These are phyloP conservation scores for Ctenopoma multispine DNA, from an alignment of 2,797 vertebrate species.

Conservation along the genomic window DNA sequence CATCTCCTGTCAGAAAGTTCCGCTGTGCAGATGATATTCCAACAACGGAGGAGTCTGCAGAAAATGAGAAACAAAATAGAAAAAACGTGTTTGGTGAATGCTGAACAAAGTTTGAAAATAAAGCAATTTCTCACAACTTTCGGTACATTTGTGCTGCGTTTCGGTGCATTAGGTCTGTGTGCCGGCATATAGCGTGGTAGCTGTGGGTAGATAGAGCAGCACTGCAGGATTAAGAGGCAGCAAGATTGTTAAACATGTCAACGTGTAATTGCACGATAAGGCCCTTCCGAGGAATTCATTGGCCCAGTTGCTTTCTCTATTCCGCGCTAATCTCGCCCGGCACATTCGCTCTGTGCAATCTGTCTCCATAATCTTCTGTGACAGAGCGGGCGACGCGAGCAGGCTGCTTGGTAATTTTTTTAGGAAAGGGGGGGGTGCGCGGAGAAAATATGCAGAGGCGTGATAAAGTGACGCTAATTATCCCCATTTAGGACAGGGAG, in stretches of 20 bases:
- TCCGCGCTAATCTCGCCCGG: conserved; percentile 98
- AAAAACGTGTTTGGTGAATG: conserved; percentile 48
- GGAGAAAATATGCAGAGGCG: conserved; percentile 98
- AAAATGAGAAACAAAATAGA: conserved; percentile 38
- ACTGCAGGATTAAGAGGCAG: conserved; percentile 98
- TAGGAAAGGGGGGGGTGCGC: conserved; percentile 79
- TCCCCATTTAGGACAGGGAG: conserved; percentile 99
- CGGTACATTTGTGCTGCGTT: conserved; percentile 68
- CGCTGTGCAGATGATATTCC: conserved; percentile 61
- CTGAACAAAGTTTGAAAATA: conserved; percentile 75
- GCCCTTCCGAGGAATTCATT: conserved; percentile 99
- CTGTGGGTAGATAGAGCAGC: conserved; percentile 89
- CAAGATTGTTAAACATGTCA: conserved; percentile 99
- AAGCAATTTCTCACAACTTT: conserved; percentile 75
- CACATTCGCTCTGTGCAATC: conserved; percentile 99
- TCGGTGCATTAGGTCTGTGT: conserved; percentile 79
- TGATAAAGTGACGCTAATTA: conserved; percentile 99
- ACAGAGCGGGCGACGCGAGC: conserved; percentile 93
- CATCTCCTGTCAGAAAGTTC: conserved; percentile 62
- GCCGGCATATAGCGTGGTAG: conserved; percentile 68
- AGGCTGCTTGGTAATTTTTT: conserved; percentile 83
- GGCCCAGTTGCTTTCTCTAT: conserved; percentile 99
- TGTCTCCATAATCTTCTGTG: conserved; percentile 99
- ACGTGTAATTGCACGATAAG: conserved; percentile 99
- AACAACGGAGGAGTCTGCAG: conserved; percentile 63